These are phyloP conservation scores for Arothron firmamentum DNA, from an alignment of 2,113 vertebrate species.

Conservation along the genomic window DNA sequence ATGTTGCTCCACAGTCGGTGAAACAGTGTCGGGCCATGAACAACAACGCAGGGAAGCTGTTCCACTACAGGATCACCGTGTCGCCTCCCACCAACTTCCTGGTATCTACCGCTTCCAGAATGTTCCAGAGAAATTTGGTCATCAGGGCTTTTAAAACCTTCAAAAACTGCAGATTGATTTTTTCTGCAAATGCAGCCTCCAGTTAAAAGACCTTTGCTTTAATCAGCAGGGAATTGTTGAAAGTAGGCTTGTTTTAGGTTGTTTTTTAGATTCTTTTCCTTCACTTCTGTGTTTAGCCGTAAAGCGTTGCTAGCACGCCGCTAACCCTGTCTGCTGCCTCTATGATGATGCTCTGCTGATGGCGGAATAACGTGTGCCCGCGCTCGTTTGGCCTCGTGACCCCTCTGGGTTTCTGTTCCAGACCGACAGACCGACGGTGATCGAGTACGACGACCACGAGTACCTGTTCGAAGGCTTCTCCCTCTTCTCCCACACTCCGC, in stretches of 20 bases:
- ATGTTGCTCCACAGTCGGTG: slow-evolving; percentile 73
- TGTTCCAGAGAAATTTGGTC: background rate
- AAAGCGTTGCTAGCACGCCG: no score
- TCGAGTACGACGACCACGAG: slow-evolving; percentile 98
- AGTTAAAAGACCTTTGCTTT: no score
- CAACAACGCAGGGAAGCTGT: slow-evolving; percentile 93
- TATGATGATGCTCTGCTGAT: background rate
- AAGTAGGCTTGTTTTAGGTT: no score
- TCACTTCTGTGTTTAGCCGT: no score
- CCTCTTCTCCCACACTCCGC: slow-evolving; percentile 90
- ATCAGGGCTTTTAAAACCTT: no score
- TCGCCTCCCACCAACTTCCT: slow-evolving; percentile 98
- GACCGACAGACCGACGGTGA: slow-evolving; percentile 96
- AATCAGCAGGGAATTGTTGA: no score
- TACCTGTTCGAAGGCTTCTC: slow-evolving; percentile 99
- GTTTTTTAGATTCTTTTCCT: no score
- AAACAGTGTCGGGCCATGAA: slow-evolving; percentile 90
- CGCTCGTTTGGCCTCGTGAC: background rate
- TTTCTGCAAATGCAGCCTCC: no score
- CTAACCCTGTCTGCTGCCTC: background rate
- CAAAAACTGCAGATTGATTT: no score
- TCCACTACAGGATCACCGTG: slow-evolving; percentile 96
- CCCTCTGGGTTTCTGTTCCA: slow-evolving; percentile 54
- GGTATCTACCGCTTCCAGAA: slow-evolving; percentile 66
- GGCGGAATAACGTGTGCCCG: background rate